Evolutionary conservation across 2,888 invertebrate genomes (phyloP).

Genomic region (Xanthia icteritia): DNA sequence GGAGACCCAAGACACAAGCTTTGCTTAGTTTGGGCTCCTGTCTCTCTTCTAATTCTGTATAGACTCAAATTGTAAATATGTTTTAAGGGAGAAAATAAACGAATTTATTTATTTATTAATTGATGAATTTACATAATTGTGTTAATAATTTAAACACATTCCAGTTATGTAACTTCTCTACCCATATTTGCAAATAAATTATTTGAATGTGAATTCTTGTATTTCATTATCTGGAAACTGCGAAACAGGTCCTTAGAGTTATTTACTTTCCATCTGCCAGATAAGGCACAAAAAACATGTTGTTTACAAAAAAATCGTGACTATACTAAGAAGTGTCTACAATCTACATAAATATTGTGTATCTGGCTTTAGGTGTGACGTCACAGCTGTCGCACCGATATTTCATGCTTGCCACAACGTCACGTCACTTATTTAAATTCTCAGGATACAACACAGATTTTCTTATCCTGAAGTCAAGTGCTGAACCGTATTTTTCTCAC

Average conservation of each 20-base stretch:
- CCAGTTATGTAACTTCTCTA: too few species aligned
- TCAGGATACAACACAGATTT: slow-evolving; percentile 1
- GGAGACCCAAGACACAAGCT: too few species aligned
- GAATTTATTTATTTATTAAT: too few species aligned
- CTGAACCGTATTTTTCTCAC: not conserved
- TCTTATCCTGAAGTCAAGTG: not conserved
- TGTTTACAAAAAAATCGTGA: not conserved
- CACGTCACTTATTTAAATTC: slow-evolving; percentile 28
- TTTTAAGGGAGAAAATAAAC: too few species aligned
- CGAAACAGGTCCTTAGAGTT: not conserved
- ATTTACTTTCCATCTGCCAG: not conserved
- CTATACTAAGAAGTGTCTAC: too few species aligned
- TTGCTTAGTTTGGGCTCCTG: too few species aligned
- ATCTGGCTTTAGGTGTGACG: not conserved
- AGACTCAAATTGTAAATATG: too few species aligned
- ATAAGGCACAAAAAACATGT: not conserved
- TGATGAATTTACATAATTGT: not conserved
- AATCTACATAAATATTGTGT: not conserved
- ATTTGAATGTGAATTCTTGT: too few species aligned
- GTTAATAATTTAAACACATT: too few species aligned
- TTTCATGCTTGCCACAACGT: slow-evolving; percentile 15
- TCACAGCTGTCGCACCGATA: slow-evolving; percentile 14
- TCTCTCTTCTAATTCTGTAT: too few species aligned
- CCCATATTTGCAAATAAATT: not conserved
- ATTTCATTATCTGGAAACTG: not conserved